Evolutionary conservation across 2,113 vertebrate genomes (phyloP), one percentile per base, ranked within the genome.

Genomic region (Petromus typicus): DNA sequence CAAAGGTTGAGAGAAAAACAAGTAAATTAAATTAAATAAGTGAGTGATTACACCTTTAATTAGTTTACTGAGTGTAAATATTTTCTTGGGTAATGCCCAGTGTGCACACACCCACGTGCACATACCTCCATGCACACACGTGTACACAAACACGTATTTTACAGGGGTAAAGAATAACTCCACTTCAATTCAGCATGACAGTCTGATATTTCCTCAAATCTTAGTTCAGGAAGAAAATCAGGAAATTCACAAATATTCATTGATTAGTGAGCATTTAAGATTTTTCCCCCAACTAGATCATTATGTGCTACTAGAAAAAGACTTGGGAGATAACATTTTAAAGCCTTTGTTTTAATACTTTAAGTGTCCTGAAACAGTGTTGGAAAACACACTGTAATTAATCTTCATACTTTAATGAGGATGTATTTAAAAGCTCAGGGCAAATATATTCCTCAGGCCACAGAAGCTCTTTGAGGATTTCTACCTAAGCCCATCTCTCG

Each of bases 21-120:
- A 67, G 17, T 86, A 27, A 66, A 89, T 22, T 59, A 91, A 86
- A 11, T 75, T 75, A 90, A 79, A 80, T 54, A 63, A 90, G 73
- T n/a, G 57, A 90, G 27, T 37, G 66, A 59, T 64, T 69, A 61
- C 25, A 40, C 12, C 54, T 96, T 94, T 69, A 51, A 32, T 73
- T 61, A 85, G 22, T 66, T 76, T 89, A 37, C 32, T 48, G 69
- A 20, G 7, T 48, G 14, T 83, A 54, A 76, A 32, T 5, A 84
- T 97, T 86, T 93, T 54, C 40, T 94, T 91, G 63, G 66, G 61
- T 69, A 64, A 91, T 57, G 82, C 17, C 17, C 56, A 37, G 27
- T 59, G 51, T 30, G 1, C 5, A 13, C 14, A 32, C 37, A 57
- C 2, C 18, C 9, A 32, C 20, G 20, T 14, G 10, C 37, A 37